Evolutionary conservation across 2,113 vertebrate species (phyloP), one percentile per base, ranked within the genome.

Genomic region (Bostrychus sinensis): DNA sequence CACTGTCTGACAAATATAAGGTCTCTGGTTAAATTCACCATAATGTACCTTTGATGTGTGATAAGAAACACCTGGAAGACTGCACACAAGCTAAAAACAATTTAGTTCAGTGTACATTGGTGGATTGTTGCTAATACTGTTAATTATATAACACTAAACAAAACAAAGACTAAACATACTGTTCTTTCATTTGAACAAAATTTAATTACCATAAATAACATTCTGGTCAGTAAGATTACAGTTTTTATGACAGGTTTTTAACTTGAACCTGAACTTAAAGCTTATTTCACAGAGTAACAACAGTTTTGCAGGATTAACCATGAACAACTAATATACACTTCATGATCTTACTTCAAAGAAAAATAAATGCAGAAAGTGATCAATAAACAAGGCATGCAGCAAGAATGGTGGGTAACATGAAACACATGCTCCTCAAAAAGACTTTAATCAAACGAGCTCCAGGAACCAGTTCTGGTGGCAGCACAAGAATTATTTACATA

Each of bases 21-120:
- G 73, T 81, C 9, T 51, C 53, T 68, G 69, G 55, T 64, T 66
- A 45, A 71, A 85, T 63, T 77, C 53, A 69, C 25, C 48, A 82
- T 75, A 60, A 75, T 64, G 46, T 56, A 45, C 55, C 62, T 79
- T 77, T 82, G 78, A 70, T 68, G 61, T 66, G 5, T 70, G 83
- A 90, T 68, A n/a, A 62, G 51, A 87, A 90, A 66, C 88, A 91
- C 63, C 77, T 88, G 88, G 57, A 41, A 32, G 42, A 68, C 57
- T 72, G 59, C 51, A 56, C 43, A 26, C 7, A 11, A n/a, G 76
- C 64, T 70, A 58, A 65, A 62, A 55, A 65, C 62, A 55, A 32
- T 7, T 32, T 32, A 32, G 30, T 32, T 32, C 7, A 22, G 2
- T 11, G 10, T 23, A 22, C 5, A 4, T 12, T 46, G 20, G 20